Percentiles rank a stretch among this genome's conserved stretches.
Evolutionary conservation across 2,797 vertebrate genomes (phyloP).

Genomic region (Orientallactaga sibirica): DNA sequence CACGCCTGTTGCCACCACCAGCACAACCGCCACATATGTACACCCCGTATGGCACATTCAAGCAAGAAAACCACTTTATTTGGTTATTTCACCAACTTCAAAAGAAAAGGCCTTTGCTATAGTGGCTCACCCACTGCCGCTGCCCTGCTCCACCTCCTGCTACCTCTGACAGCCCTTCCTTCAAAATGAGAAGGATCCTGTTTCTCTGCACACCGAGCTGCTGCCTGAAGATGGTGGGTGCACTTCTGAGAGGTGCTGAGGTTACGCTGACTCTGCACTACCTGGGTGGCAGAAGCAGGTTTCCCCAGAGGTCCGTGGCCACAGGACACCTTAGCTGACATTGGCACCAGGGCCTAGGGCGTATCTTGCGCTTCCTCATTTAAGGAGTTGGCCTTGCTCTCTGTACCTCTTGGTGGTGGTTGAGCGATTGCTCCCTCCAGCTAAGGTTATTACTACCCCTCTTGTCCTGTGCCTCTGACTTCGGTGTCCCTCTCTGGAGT

Average conservation of each 20-base stretch:
- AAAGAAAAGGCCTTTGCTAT: conserved; percentile 54
- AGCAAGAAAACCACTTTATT: neutral
- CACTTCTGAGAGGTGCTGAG: neutral
- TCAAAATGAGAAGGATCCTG: conserved; percentile 66
- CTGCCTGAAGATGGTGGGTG: neutral
- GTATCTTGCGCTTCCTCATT: neutral
- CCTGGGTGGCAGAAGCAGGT: neutral
- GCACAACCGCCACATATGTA: no score
- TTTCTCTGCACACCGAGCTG: conserved; percentile 40
- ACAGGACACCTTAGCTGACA: neutral
- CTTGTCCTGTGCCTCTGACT: neutral
- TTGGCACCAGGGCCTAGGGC: neutral
- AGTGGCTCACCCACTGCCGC: neutral
- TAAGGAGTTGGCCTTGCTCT: neutral
- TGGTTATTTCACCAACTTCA: conserved; percentile 46
- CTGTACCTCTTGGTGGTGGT: neutral
- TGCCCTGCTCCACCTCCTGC: neutral
- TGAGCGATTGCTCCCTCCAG: neutral
- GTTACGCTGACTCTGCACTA: neutral
- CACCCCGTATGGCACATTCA: no score
- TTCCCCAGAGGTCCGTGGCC: neutral
- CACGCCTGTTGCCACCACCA: no score
- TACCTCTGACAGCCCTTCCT: neutral
- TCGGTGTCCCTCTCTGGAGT: neutral
- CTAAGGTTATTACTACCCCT: neutral